phyloP scores from a whole-genome alignment of 2,113 vertebrate genomes.

The Bujurquina vittata region DNA sequence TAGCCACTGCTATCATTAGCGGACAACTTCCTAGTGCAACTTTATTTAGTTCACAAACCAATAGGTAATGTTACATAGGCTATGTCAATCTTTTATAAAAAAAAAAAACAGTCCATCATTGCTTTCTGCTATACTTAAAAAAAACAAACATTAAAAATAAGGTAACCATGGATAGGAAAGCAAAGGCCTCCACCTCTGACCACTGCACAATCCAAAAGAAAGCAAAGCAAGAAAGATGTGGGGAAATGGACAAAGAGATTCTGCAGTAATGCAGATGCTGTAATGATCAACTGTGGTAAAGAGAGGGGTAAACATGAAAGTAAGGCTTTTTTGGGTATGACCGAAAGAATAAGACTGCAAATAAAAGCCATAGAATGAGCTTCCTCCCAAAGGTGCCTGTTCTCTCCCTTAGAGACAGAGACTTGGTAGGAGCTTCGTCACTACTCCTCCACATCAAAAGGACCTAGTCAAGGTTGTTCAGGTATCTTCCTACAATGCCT shows the following conservation, averaged over 20 bases:
- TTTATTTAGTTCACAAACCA: not conserved
- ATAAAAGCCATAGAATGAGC: not conserved
- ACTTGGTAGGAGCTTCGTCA: not conserved
- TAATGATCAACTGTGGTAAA: not conserved
- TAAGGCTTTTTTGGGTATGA: not conserved
- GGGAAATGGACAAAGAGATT: not conserved
- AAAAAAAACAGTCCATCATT: not conserved
- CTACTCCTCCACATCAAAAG: not conserved
- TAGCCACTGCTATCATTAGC: not conserved
- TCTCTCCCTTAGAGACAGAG: not conserved
- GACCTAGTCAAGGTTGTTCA: not conserved
- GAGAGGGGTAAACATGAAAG: not conserved
- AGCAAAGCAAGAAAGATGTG: not conserved
- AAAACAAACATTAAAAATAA: not conserved
- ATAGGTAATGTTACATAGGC: not conserved
- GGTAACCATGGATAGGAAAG: not conserved
- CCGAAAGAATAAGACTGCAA: not conserved
- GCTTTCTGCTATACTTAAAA: not conserved
- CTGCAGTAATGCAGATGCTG: not conserved
- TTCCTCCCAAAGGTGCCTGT: not conserved
- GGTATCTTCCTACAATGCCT: not conserved
- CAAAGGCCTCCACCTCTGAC: not conserved
- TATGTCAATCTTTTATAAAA: not conserved
- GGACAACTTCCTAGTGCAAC: too few species aligned
- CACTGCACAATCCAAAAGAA: not conserved